These are phyloP conservation scores for Pangasius macronema DNA, from an alignment of 2,797 vertebrate species.

Conservation along the genomic window DNA sequence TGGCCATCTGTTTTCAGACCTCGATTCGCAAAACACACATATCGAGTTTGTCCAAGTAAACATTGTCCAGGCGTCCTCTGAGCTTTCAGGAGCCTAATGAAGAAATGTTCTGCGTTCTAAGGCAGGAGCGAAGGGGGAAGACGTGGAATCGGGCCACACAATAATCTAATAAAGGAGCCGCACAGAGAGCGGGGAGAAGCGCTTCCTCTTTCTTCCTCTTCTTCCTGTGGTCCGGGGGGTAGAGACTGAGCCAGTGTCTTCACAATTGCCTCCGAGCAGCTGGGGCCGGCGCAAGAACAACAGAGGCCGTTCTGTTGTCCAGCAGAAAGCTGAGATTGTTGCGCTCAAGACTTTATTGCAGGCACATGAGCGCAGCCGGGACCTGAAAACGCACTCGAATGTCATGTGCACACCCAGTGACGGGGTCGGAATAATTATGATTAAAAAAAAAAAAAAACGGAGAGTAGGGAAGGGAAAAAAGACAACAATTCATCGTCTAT, in stretches of 20 bases:
- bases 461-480: conserved; percentile 80
- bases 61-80: conserved; percentile 30
- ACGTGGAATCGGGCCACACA: conserved; percentile 73
- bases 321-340: conserved; percentile 85
- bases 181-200: conserved; percentile 77
- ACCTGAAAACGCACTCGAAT: conserved; percentile 84
- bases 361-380: conserved; percentile 87
- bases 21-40: neutral
- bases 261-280: conserved; percentile 89
- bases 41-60: conserved; percentile 27
- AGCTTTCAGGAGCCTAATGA: conserved; percentile 37
- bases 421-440: conserved; percentile 83
- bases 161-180: conserved; percentile 74
- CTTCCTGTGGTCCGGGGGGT: conserved; percentile 65
- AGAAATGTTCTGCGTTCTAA: conserved; percentile 50
- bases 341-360: conserved; percentile 84
- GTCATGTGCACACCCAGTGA: conserved; percentile 88
- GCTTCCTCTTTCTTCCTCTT: conserved; percentile 75
- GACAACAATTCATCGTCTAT: conserved; percentile 84
- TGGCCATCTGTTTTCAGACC: neutral
- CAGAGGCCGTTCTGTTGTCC: conserved; percentile 90
- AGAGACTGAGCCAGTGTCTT: conserved; percentile 86
- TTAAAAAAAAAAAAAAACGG: conserved; percentile 73
- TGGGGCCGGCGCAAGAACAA: conserved; percentile 82
- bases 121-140: conserved; percentile 54